Evolutionary conservation across 64 coral and sea anemone species (phyloP).

Genomic region (Cladopsammia gracilis): DNA sequence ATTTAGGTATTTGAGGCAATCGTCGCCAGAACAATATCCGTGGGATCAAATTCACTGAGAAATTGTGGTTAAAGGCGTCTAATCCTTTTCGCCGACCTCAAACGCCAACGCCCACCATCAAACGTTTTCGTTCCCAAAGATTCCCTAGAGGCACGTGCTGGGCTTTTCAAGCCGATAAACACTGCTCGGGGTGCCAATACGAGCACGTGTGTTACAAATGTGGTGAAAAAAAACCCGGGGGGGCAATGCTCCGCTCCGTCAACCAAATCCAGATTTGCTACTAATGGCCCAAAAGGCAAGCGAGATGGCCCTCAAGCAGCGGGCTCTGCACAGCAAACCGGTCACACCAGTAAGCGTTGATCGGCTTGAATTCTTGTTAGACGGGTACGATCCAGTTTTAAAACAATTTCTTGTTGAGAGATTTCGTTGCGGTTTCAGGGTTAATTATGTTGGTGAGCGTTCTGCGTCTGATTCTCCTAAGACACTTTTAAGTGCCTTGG

Average conservation of each 20-base stretch:
- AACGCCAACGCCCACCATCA: too few relatives aligned
- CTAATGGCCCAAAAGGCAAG: background rate
- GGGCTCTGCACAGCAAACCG: background rate
- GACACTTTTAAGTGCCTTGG: background rate
- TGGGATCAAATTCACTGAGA: too few relatives aligned
- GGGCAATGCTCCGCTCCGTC: background rate
- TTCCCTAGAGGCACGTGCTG: slow-evolving; percentile 15
- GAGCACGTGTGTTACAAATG: slow-evolving; percentile 31
- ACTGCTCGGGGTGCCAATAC: slow-evolving; percentile 3
- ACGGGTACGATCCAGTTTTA: background rate
- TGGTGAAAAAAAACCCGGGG: slow-evolving; percentile 10
- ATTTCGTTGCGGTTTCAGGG: slow-evolving; percentile 4
- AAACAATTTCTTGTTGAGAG: slow-evolving; percentile 24
- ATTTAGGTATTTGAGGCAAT: slow-evolving; percentile 29
- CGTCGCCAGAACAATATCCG: too few relatives aligned
- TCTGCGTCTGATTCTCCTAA: background rate
- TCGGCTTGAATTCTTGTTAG: background rate
- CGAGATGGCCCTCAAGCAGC: background rate
- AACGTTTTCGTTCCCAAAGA: too few relatives aligned
- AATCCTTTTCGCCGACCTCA: too few relatives aligned
- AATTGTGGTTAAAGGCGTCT: too few relatives aligned
- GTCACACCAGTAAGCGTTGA: slow-evolving; percentile 3
- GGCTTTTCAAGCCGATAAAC: slow-evolving; percentile 8
- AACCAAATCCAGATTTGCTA: background rate
- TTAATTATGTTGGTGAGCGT: background rate